Conservation (phyloP, 2,113 vertebrate genomes). For the Pelodiscus sinensis region DNA sequence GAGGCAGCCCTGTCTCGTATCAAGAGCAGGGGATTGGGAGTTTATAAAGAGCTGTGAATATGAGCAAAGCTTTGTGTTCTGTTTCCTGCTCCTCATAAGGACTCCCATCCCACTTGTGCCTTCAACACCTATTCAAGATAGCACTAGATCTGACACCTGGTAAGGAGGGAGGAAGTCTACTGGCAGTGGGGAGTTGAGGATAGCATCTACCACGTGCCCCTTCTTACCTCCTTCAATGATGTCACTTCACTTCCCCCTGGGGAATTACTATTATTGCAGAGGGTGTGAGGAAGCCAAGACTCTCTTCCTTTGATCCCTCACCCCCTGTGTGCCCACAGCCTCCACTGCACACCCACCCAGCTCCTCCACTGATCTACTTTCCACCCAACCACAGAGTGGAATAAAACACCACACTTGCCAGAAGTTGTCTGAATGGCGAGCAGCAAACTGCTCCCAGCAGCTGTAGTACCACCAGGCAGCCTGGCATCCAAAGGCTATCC, state of each 20-base stretch:
- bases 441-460: not conserved
- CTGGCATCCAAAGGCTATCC: not conserved
- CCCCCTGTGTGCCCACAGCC: not conserved
- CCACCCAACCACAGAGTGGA: not conserved
- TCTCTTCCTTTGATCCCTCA: not conserved
- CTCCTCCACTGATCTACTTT: not conserved
- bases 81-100: not conserved
- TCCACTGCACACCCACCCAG: not conserved
- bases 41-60: not conserved
- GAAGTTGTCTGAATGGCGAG: not conserved
- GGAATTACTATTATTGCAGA: not conserved
- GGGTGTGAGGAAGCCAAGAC: not conserved
- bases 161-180: not conserved
- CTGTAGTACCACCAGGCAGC: not conserved
- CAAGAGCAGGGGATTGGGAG: not conserved
- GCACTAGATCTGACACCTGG: not conserved
- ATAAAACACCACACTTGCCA: not conserved
- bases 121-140: not conserved
- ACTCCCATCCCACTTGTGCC: not conserved
- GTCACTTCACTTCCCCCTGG: not conserved
- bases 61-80: not conserved
- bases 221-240: not conserved
- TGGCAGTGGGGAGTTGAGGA: not conserved
- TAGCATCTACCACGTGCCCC: not conserved
- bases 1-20: not conserved